Percentiles rank a stretch among this genome's conserved stretches.
phyloP scores from a whole-genome alignment of 2,888 invertebrate genomes.

The Standfussiana lucernea region DNA sequence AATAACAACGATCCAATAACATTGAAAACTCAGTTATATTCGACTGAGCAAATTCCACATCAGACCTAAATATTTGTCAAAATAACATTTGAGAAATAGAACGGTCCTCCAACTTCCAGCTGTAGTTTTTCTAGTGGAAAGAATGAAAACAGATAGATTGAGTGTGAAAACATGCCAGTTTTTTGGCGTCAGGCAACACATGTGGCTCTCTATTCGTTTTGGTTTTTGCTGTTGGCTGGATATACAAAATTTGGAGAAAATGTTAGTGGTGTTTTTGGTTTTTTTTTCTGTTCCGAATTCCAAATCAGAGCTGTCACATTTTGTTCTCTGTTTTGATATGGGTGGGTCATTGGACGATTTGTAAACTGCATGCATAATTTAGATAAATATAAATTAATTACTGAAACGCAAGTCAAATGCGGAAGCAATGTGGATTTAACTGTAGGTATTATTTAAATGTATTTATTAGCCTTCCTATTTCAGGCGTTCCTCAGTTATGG shows the following conservation, averaged over 20 bases:
- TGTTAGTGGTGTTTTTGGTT: not conserved
- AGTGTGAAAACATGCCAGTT: constrained; percentile 54
- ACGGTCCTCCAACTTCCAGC: constrained; percentile 6
- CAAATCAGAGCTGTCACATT: constrained; percentile 6
- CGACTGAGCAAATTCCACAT: constrained; percentile 23
- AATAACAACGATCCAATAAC: constrained; percentile 7
- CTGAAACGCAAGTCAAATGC: constrained; percentile 12
- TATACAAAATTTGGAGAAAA: constrained; percentile 35
- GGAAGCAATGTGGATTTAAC: constrained; percentile 11
- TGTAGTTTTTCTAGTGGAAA: constrained; percentile 47
- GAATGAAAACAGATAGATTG: constrained; percentile 54
- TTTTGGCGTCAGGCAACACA: constrained; percentile 56
- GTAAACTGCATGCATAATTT: not conserved
- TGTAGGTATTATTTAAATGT: constrained; percentile 21
- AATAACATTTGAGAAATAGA: constrained; percentile 46
- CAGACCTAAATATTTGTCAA: constrained; percentile 38
- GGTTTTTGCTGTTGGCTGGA: constrained; percentile 57
- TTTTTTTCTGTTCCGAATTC: constrained; percentile 7
- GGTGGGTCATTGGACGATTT: constrained; percentile 13
- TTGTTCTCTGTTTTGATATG: not conserved
- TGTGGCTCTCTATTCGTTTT: constrained; percentile 49
- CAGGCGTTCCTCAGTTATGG: constrained; percentile 29
- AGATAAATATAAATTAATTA: not conserved
- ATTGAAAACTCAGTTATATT: constrained; percentile 18
- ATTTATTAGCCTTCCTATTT: constrained; percentile 27